Conservation (phyloP, 2,797 vertebrate species). For the Enteromius argenteus region DNA sequence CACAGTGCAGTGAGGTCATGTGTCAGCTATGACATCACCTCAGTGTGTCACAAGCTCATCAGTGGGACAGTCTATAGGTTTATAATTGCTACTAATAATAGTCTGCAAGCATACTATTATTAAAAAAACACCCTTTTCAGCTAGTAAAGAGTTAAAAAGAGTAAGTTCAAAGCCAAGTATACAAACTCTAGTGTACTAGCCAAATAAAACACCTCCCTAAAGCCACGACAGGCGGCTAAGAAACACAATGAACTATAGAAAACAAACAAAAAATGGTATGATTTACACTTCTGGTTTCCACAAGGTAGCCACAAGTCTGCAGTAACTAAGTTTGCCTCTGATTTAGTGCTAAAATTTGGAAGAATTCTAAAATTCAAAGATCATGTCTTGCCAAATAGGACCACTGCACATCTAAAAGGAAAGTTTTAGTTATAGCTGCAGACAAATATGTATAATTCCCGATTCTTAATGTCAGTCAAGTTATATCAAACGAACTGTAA, state of each 20-base stretch:
- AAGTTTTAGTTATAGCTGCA: not conserved
- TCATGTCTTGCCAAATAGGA: not conserved
- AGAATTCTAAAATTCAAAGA: not conserved
- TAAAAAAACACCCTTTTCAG: not conserved
- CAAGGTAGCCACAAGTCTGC: not conserved
- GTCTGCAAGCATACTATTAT: not conserved
- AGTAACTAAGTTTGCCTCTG: not conserved
- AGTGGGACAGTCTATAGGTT: not conserved
- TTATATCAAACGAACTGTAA: not conserved
- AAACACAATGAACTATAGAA: conserved; percentile 27
- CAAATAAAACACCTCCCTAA: conserved; percentile 39
- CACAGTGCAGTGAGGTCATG: not conserved
- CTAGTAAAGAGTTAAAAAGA: not conserved
- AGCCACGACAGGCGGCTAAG: conserved; percentile 23
- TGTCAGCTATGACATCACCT: not conserved
- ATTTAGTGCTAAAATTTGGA: not conserved
- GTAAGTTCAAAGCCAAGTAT: conserved; percentile 47
- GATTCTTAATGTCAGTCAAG: not conserved
- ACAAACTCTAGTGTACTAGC: not conserved
- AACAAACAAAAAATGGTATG: not conserved
- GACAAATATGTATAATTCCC: not conserved
- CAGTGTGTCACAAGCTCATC: not conserved
- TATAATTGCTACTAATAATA: not conserved
- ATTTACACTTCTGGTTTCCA: not conserved
- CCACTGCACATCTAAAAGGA: not conserved